A percentile compares a stretch with the other conserved stretches of the same genome.
Evolutionary conservation across 2,113 vertebrate species (phyloP).

Genomic region (Hypocryptadius cinnamomeus): DNA sequence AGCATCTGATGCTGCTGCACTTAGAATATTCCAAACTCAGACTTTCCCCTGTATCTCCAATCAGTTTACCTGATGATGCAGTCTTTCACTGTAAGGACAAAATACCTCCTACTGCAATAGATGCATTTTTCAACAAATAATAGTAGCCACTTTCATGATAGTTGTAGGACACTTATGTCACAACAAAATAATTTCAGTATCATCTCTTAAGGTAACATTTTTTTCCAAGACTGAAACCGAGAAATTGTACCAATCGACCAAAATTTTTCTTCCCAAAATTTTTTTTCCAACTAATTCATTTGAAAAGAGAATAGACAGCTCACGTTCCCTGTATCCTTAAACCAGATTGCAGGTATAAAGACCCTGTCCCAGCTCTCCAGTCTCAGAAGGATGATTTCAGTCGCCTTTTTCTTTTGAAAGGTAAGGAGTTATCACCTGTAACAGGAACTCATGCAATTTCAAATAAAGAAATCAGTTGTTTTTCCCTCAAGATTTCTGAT

Average conservation of each 20-base stretch:
- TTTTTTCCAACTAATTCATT: not conserved
- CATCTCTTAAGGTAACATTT: not conserved
- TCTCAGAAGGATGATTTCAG: not conserved
- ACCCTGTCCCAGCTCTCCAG: not conserved
- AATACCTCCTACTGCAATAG: not conserved
- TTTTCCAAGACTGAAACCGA: not conserved
- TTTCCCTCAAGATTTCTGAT: not conserved
- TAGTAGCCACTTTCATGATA: not conserved
- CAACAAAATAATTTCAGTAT: not conserved
- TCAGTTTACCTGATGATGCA: not conserved
- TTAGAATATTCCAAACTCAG: not conserved
- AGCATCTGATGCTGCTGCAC: not conserved
- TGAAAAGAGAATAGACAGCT: not conserved
- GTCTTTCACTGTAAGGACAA: not conserved
- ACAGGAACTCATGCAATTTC: not conserved
- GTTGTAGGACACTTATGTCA: not conserved
- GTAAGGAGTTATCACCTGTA: not conserved
- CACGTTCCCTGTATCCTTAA: not conserved
- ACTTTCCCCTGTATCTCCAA: not conserved
- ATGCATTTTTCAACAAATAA: not conserved
- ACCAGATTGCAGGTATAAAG: not conserved
- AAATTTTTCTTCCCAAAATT: not conserved
- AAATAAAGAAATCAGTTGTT: not conserved
- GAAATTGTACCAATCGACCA: not conserved
- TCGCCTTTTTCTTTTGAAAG: not conserved